Percentiles rank a stretch among this genome's conserved stretches.
Evolutionary conservation across 2,888 invertebrate species (phyloP).

Genomic region (Phasia obesa): DNA sequence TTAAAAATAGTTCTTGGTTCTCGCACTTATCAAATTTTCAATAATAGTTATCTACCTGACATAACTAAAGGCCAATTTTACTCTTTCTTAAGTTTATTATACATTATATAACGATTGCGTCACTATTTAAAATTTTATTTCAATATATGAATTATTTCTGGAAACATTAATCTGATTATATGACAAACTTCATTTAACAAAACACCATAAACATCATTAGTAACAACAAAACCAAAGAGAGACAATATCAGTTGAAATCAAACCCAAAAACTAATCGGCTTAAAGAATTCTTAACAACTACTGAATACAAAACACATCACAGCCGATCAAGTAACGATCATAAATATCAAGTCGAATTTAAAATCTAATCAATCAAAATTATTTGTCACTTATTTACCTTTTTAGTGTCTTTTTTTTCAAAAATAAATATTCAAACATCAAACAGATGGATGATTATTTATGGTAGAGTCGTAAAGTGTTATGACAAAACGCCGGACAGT

Average conservation of each 20-base stretch:
- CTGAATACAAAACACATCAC: conserved; percentile 64
- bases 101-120: no score
- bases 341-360: conserved; percentile 59
- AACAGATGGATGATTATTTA: conserved; percentile 33
- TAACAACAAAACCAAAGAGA: not conserved
- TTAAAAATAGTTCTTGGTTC: not conserved
- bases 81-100: no score
- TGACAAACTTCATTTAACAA: conserved; percentile 42
- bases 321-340: conserved; percentile 45
- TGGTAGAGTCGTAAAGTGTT: conserved; percentile 74
- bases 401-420: not conserved
- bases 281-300: conserved; percentile 67
- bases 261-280: conserved; percentile 64
- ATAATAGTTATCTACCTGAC: no score
- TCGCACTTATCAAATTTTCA: no score
- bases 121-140: no score
- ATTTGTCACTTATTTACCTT: conserved; percentile 77
- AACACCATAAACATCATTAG: conserved; percentile 37
- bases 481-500: conserved; percentile 73
- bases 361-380: conserved; percentile 80
- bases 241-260: conserved; percentile 41
- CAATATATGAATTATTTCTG: not conserved
- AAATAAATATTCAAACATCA: conserved; percentile 25
- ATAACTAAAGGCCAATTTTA: no score
- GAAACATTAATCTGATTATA: conserved; percentile 48